Evolutionary conservation across 2,797 vertebrate species (phyloP).

Genomic region (Tinamus major): DNA sequence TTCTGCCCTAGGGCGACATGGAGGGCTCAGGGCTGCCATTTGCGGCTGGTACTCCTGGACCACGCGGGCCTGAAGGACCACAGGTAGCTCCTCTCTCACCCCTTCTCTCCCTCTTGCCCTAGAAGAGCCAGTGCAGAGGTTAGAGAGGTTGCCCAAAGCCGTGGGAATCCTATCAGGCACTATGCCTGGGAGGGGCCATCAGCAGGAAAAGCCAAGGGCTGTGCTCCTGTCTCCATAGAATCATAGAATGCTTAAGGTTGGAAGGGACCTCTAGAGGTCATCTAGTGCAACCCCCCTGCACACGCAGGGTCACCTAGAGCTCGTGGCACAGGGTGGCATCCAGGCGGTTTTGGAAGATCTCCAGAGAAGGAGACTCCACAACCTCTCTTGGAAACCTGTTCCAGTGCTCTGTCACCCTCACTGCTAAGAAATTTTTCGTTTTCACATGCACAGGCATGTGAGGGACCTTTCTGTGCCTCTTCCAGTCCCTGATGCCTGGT

Average conservation of each 20-base stretch:
- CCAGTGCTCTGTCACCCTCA: too few species aligned
- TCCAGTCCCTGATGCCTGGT: neutral
- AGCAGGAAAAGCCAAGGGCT: neutral
- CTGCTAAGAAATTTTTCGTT: too few species aligned
- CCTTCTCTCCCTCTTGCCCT: neutral
- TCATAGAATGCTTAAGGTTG: too few species aligned
- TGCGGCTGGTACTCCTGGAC: constrained; percentile 76
- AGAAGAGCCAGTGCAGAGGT: neutral
- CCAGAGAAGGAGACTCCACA: too few species aligned
- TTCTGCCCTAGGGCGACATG: constrained; percentile 88
- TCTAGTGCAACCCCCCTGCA: too few species aligned
- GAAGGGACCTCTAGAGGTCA: too few species aligned
- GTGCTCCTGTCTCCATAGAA: neutral
- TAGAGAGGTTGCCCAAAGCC: too few species aligned
- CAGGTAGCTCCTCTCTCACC: constrained; percentile 77
- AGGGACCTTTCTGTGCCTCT: neutral
- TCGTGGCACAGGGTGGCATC: too few species aligned
- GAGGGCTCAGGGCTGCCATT: constrained; percentile 86
- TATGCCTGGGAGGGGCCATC: neutral
- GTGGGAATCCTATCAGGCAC: too few species aligned
- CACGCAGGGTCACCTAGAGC: too few species aligned
- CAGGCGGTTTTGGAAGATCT: too few species aligned
- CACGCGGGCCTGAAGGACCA: constrained; percentile 79
- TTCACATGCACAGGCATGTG: neutral
- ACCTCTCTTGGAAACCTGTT: too few species aligned